phyloP scores from a whole-genome alignment of 2,113 vertebrate genomes.

The Nematolebias whitei region DNA sequence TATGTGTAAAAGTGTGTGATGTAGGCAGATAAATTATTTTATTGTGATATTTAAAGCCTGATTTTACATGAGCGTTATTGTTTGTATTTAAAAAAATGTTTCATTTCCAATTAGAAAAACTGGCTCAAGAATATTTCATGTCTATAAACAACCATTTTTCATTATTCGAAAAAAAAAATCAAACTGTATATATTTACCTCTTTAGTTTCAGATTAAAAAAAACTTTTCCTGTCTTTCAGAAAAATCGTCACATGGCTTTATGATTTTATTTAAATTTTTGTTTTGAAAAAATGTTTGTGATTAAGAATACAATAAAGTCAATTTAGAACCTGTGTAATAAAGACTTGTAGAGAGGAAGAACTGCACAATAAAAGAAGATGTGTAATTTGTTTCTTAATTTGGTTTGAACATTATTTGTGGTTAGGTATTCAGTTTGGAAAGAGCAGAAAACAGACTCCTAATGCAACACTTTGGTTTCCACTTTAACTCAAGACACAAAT shows the following conservation, averaged over 20 bases:
- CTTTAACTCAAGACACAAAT: constrained; percentile 31
- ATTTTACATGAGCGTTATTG: not conserved
- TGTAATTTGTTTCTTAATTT: not conserved
- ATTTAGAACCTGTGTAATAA: not conserved
- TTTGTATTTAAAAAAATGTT: not conserved
- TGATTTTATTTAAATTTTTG: not conserved
- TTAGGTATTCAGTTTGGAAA: not conserved
- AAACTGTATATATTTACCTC: too few species aligned
- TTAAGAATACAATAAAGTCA: not conserved
- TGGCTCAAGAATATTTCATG: too few species aligned
- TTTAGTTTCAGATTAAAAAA: too few species aligned
- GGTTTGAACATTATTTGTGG: too few species aligned
- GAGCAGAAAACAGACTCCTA: constrained; percentile 29
- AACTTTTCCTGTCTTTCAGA: not conserved
- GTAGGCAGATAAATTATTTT: too few species aligned
- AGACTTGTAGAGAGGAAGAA: constrained; percentile 7
- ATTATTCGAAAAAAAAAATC: not conserved
- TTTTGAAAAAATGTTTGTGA: not conserved
- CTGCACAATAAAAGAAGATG: not conserved
- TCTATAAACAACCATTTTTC: too few species aligned
- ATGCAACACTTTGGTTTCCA: constrained; percentile 65
- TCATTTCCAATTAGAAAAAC: too few species aligned
- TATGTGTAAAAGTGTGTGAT: too few species aligned
- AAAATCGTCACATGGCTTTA: not conserved
- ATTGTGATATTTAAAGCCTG: too few species aligned